Conservation (phyloP, 2,113 vertebrate genomes). For the Scophthalmus maximus region DNA sequence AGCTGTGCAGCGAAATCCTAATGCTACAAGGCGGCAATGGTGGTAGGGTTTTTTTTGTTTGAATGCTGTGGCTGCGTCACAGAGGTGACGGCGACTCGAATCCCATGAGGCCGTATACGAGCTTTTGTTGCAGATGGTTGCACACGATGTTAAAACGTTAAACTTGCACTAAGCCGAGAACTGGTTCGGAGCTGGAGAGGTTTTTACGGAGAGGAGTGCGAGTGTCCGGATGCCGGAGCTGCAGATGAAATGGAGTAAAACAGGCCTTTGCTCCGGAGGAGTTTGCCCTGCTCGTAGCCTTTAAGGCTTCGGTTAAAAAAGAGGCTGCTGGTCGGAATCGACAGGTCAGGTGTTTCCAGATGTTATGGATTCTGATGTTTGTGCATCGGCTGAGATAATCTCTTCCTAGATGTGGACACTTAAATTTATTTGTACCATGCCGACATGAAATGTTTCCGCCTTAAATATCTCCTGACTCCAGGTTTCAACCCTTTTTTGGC, state of each 20-base stretch:
- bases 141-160: neutral
- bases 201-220: no score
- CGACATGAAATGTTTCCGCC: no score
- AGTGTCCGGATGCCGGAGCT: neutral
- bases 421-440: neutral
- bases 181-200: neutral
- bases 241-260: neutral
- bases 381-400: no score
- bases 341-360: no score
- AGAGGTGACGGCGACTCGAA: constrained; percentile 13
- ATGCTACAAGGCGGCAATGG: constrained; percentile 9
- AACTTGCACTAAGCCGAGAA: neutral
- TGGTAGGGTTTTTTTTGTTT: no score
- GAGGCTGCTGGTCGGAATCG: neutral
- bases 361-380: no score
- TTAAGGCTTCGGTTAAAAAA: neutral
- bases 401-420: no score
- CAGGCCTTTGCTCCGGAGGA: neutral
- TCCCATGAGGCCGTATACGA: neutral
- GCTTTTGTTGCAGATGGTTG: neutral
- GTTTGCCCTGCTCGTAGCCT: neutral
- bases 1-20: constrained; percentile 40
- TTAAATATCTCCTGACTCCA: neutral
- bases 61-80: neutral
- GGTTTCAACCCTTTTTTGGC: constrained; percentile 21